phyloP scores from a whole-genome alignment of 2,888 invertebrate species.

The Parelbella ahira region DNA sequence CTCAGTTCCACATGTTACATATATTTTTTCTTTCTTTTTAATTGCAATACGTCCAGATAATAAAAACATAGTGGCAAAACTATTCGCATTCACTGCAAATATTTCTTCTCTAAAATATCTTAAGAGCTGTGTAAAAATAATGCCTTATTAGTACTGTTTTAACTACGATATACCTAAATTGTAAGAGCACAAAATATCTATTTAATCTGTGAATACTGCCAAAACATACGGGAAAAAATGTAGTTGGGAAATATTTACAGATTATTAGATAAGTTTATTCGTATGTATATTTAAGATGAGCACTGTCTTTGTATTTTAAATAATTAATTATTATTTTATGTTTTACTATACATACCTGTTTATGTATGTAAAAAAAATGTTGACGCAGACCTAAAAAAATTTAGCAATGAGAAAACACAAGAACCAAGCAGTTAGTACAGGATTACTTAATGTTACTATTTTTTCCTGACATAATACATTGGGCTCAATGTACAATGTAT shows the following conservation, averaged over 20 bases:
- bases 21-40: slow-evolving; percentile 1
- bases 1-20: too few relatives aligned
- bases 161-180: slow-evolving; percentile 46
- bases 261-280: slow-evolving; percentile 30
- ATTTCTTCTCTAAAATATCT: slow-evolving; percentile 32
- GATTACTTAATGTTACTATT: too few relatives aligned
- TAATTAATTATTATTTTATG: background rate
- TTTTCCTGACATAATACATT: too few relatives aligned
- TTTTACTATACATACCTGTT: too few relatives aligned
- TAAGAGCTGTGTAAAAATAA: slow-evolving; percentile 63
- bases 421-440: too few relatives aligned
- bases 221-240: slow-evolving; percentile 21
- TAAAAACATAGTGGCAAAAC: too few relatives aligned
- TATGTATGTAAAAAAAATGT: too few relatives aligned
- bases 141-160: slow-evolving; percentile 65
- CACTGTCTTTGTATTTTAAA: slow-evolving; percentile 18
- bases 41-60: too few relatives aligned
- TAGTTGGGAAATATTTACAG: slow-evolving; percentile 21
- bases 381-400: too few relatives aligned
- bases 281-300: slow-evolving; percentile 6
- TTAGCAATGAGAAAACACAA: too few relatives aligned
- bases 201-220: slow-evolving; percentile 38
- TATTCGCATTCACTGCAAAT: slow-evolving; percentile 17
- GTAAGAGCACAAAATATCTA: slow-evolving; percentile 51
- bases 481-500: too few relatives aligned